Percentiles rank a stretch among this genome's conserved stretches.
phyloP scores from a whole-genome alignment of 2,888 invertebrate species.

The Synergus gifuensis region DNA sequence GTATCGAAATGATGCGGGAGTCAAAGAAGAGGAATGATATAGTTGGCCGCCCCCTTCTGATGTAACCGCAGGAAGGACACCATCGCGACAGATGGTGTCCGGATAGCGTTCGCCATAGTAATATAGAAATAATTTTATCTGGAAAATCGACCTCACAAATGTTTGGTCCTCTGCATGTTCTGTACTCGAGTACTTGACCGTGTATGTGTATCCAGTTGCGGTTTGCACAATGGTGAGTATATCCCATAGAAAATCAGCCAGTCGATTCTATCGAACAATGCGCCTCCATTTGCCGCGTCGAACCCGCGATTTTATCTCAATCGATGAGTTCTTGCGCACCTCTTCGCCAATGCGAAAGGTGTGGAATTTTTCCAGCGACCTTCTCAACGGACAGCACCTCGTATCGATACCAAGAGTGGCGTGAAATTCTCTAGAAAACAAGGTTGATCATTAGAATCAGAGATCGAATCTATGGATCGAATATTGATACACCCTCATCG shows the following conservation, averaged over 20 bases:
- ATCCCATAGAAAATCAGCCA: slow-evolving; percentile 66
- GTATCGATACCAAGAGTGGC: slow-evolving; percentile 43
- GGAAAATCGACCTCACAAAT: slow-evolving; percentile 58
- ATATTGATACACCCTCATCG: slow-evolving; percentile 33
- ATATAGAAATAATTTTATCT: slow-evolving; percentile 59
- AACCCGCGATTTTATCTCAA: slow-evolving; percentile 58
- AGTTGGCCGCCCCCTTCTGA: slow-evolving; percentile 14
- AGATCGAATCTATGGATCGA: slow-evolving; percentile 35
- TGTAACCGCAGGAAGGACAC: neutral
- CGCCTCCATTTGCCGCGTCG: slow-evolving; percentile 58
- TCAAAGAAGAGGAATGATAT: slow-evolving; percentile 19
- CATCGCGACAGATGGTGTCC: slow-evolving; percentile 53
- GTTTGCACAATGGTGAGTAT: slow-evolving; percentile 63
- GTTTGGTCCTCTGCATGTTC: slow-evolving; percentile 50
- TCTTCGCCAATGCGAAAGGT: slow-evolving; percentile 52
- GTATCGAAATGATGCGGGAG: slow-evolving; percentile 16
- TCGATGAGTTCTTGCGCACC: slow-evolving; percentile 55
- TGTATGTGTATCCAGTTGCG: slow-evolving; percentile 58
- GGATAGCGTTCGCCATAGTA: slow-evolving; percentile 35
- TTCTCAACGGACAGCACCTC: slow-evolving; percentile 47
- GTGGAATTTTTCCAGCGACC: slow-evolving; percentile 49
- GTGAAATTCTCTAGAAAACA: slow-evolving; percentile 45
- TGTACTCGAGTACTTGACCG: slow-evolving; percentile 25
- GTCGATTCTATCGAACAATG: slow-evolving; percentile 64
- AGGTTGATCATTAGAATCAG: slow-evolving; percentile 51